Percentiles rank a stretch among this genome's conserved stretches.
Conservation (phyloP, 2,888 invertebrate species). For the Ariolimax columbianus region DNA sequence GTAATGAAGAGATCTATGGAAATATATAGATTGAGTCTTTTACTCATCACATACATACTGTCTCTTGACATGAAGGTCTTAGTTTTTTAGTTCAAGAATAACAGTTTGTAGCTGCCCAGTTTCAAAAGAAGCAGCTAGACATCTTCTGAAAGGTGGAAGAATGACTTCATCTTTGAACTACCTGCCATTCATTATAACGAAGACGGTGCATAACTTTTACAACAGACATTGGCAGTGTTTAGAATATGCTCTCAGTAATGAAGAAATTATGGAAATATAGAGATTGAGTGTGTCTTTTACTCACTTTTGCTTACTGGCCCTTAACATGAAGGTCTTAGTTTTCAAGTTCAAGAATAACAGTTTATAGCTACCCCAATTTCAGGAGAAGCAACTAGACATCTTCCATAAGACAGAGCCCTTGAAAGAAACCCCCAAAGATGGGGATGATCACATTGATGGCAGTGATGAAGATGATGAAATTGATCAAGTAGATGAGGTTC, state of each 20-base stretch:
- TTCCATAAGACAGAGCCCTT: conserved; percentile 2
- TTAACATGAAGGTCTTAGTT: not conserved
- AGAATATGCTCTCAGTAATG: too few relatives aligned
- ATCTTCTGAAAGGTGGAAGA: not conserved
- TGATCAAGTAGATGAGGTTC: conserved; percentile 16
- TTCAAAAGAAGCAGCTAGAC: conserved; percentile 37
- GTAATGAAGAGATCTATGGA: too few relatives aligned
- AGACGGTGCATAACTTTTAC: too few relatives aligned
- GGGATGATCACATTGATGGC: not conserved
- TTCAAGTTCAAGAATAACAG: not conserved
- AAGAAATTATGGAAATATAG: too few relatives aligned
- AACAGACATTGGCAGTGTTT: too few relatives aligned
- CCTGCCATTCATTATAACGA: too few relatives aligned
- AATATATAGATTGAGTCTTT: too few relatives aligned
- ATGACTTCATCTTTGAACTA: too few relatives aligned
- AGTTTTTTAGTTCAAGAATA: not conserved
- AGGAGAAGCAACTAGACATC: conserved; percentile 34
- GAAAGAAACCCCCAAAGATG: not conserved
- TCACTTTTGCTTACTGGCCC: not conserved
- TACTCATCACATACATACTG: not conserved
- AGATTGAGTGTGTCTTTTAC: too few relatives aligned
- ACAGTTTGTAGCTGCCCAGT: conserved; percentile 17
- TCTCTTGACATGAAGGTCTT: not conserved
- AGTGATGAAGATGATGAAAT: conserved; percentile 20
- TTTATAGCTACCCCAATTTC: conserved; percentile 26